Conservation (phyloP, 2,888 invertebrate species). For the Pseudanteris insignis region DNA sequence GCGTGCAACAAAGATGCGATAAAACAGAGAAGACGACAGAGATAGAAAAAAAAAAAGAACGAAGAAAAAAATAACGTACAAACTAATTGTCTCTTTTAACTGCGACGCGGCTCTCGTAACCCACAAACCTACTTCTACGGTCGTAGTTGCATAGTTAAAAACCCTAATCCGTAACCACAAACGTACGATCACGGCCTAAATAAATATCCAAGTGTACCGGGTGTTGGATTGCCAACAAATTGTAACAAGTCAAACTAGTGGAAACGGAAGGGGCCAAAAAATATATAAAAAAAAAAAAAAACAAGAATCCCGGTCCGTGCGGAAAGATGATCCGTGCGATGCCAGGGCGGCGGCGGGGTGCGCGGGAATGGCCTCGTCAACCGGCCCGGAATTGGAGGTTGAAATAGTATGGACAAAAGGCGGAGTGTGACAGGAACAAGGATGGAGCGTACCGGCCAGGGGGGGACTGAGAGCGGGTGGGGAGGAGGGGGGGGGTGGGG, state of each 20-base stretch:
- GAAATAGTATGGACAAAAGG: conserved; percentile 67
- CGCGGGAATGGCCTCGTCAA: conserved; percentile 59
- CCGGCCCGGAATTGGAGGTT: conserved; percentile 63
- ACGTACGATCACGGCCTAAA: too few species aligned
- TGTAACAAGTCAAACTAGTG: background rate
- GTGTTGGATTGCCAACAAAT: background rate
- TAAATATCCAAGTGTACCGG: too few species aligned
- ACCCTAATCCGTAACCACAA: too few species aligned
- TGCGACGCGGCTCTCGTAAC: too few species aligned
- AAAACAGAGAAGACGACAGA: too few species aligned
- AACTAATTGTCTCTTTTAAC: too few species aligned
- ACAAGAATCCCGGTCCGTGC: conserved; percentile 10
- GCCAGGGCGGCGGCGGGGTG: conserved; percentile 47
- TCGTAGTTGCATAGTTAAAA: too few species aligned
- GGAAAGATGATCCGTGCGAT: conserved; percentile 34
- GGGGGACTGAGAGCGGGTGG: conserved; percentile 36
- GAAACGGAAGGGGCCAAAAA: background rate
- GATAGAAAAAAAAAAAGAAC: too few species aligned
- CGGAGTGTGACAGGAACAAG: conserved; percentile 67
- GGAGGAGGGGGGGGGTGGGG: too few species aligned
- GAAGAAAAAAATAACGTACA: too few species aligned
- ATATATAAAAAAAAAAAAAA: conserved; percentile 1
- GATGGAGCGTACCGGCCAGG: conserved; percentile 56
- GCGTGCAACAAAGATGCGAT: too few species aligned
- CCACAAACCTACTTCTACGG: too few species aligned